phyloP scores from a whole-genome alignment of 2,888 invertebrate species.

The Mayetiola destructor region DNA sequence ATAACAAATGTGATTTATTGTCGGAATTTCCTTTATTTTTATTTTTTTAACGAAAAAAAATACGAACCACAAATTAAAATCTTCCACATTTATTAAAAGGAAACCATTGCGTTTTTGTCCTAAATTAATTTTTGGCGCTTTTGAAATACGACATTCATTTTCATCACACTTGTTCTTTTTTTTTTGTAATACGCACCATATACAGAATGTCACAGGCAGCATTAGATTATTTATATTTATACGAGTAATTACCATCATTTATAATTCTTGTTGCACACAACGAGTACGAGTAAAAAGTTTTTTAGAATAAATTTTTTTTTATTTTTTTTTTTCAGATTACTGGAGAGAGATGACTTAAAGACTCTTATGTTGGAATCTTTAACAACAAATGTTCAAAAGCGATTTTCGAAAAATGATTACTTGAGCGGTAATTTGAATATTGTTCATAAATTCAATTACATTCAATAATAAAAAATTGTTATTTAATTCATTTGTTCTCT shows the following conservation, averaged over 20 bases:
- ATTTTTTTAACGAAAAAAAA: too few relatives aligned
- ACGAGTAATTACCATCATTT: neutral
- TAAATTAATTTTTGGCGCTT: too few relatives aligned
- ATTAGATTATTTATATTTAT: constrained; percentile 23
- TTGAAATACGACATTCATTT: too few relatives aligned
- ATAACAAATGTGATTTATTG: too few relatives aligned
- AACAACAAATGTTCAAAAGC: constrained; percentile 60
- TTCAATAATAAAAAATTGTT: neutral
- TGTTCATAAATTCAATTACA: neutral
- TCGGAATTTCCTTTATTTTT: too few relatives aligned
- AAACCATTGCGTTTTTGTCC: too few relatives aligned
- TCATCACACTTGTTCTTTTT: too few relatives aligned
- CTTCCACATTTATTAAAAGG: too few relatives aligned
- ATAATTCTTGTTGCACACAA: neutral
- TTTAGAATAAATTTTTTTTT: neutral
- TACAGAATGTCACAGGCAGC: constrained; percentile 20
- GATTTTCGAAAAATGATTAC: constrained; percentile 61
- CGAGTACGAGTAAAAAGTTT: neutral
- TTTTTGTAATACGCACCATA: too few relatives aligned
- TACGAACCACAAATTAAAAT: too few relatives aligned
- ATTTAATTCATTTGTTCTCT: neutral
- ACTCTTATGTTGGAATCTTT: constrained; percentile 61
- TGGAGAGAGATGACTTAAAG: constrained; percentile 51
- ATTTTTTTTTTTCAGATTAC: constrained; percentile 19
- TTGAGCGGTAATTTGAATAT: constrained; percentile 37